Base-by-base conservation (phyloP, 2,888 invertebrate species). In the Andricus curvator region DNA sequence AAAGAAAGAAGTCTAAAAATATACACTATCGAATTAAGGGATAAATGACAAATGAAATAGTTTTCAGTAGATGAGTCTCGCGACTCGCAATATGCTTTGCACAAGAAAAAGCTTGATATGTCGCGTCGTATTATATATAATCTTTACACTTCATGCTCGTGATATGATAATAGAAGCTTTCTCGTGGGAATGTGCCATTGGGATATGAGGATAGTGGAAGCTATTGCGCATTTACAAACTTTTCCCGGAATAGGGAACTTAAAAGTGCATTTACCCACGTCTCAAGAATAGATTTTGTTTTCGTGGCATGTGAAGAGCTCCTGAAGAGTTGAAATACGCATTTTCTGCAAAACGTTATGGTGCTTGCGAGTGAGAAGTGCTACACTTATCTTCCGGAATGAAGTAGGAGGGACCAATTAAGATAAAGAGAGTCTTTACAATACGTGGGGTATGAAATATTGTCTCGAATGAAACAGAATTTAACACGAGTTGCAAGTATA, bases 341-440 rank as follows among this genome's bases (percentile, higher is more conserved):
- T 25, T 62, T 22, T 25, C 25, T 25, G 62, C 25, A 62, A 17
- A 62, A 25, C 56, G 4, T 25, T 62, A 62, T 62, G 25, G 15
- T 25, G 4, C 25, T 6, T 17, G 2, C 22, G 0, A 22, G 62
- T 62, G 15, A 17, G 25, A 25, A 62, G 15, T 62, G 25, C 22
- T 25, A 22, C 25, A 62, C 15, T 62, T 5, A 25, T 25, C 1
- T 15, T 62, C 25, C 4, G 62, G 25, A 25, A 62, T 62, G 15
- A 25, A 62, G 62, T 15, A 62, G 62, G 25, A 62, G 62, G 11
- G 62, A 62, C 25, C 62, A 62, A 62, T 62, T 62, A 62, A 62
- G 25, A 25, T 25, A 62, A 62, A 25, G 13, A 62, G 62, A 5
- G 2, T 25, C 22, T 25, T 62, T 11, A 9, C n/a, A 56, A 56